Conservation (phyloP, 2,113 vertebrate genomes). For the Tinamus guttatus region DNA sequence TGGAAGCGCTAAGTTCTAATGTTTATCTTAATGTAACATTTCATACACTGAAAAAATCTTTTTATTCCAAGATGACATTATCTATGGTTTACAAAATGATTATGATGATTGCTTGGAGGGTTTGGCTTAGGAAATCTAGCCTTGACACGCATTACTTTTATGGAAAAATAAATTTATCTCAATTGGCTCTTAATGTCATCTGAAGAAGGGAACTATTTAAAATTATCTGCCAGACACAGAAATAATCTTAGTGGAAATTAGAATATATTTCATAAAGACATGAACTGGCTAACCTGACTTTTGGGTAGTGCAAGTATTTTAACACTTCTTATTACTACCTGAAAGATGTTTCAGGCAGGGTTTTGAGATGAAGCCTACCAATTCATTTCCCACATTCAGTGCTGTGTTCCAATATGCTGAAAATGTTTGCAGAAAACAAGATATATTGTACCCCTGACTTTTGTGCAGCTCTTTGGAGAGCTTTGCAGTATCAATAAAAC, state of each 20-base stretch:
- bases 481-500: background rate
- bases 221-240: slow-evolving; percentile 57
- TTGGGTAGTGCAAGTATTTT: background rate
- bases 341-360: background rate
- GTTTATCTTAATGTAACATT: slow-evolving; percentile 50
- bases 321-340: background rate
- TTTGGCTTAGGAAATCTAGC: slow-evolving; percentile 40
- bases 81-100: slow-evolving; percentile 28
- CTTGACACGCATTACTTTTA: slow-evolving; percentile 48
- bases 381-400: background rate
- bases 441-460: background rate
- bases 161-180: slow-evolving; percentile 63
- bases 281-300: slow-evolving; percentile 26
- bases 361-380: background rate
- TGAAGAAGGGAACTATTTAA: slow-evolving; percentile 50
- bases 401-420: background rate
- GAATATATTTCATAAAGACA: slow-evolving; percentile 19
- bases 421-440: slow-evolving; percentile 16
- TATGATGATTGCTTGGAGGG: slow-evolving; percentile 16
- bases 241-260: slow-evolving; percentile 36
- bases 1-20: slow-evolving; percentile 8
- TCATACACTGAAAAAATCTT: slow-evolving; percentile 2
- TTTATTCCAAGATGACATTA: slow-evolving; percentile 45
- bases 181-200: slow-evolving; percentile 55
- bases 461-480: background rate